A percentile compares a stretch with the other conserved stretches of the same genome.
Evolutionary conservation across 2,888 invertebrate genomes (phyloP).

Genomic region (Rosalia funebris): DNA sequence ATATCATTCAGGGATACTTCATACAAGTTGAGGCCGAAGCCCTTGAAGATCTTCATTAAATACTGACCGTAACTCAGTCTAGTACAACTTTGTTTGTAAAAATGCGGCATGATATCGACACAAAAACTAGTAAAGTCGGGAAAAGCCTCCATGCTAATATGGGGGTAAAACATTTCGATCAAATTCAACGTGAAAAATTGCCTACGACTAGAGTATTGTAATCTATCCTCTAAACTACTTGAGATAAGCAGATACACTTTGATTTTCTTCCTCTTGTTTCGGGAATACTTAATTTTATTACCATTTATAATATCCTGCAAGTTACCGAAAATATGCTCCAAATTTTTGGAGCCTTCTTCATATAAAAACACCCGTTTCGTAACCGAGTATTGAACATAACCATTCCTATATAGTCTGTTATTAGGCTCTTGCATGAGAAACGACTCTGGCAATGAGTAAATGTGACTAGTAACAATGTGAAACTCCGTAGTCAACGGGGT

Average conservation of each 20-base stretch:
- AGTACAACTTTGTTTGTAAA: conserved; percentile 36
- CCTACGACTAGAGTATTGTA: conserved; percentile 61
- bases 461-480: conserved; percentile 80
- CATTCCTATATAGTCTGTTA: conserved; percentile 68
- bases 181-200: conserved; percentile 65
- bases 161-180: conserved; percentile 76
- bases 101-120: conserved; percentile 42
- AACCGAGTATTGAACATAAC: conserved; percentile 71
- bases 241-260: conserved; percentile 78
- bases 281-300: conserved; percentile 63
- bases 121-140: conserved; percentile 68
- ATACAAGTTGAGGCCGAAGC: conserved; percentile 40
- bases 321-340: conserved; percentile 68
- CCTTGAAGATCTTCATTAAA: conserved; percentile 29
- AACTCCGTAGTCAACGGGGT: conserved; percentile 67
- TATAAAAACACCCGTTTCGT: conserved; percentile 75
- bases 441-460: conserved; percentile 79
- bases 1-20: conserved; percentile 28
- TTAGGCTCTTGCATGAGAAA: conserved; percentile 77
- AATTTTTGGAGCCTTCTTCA: conserved; percentile 75
- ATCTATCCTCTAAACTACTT: conserved; percentile 71
- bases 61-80: conserved; percentile 28
- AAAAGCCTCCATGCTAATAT: conserved; percentile 79
- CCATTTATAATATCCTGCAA: conserved; percentile 69
- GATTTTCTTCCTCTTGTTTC: conserved; percentile 66